These are phyloP conservation scores for Chrysemys picta DNA, from an alignment of 2,113 vertebrate genomes.

Conservation along the genomic window DNA sequence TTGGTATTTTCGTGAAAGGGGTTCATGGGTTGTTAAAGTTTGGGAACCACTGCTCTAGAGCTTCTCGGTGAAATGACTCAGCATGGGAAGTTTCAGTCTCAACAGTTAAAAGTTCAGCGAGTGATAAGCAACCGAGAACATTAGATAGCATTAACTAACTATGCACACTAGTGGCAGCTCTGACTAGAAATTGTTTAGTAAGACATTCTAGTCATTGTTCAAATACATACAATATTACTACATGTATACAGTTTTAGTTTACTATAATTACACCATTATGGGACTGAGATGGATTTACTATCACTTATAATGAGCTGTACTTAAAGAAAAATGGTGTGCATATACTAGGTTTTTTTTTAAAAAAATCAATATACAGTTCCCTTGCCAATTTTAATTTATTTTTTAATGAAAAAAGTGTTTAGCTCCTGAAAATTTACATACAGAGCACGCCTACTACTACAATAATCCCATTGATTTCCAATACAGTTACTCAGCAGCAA, in stretches of 20 bases:
- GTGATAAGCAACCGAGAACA: neutral
- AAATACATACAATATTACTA: neutral
- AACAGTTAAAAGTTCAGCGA: neutral
- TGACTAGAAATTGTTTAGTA: neutral
- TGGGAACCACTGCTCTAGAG: neutral
- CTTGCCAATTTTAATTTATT: neutral
- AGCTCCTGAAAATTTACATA: neutral
- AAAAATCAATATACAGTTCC: neutral
- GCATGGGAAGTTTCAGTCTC: neutral
- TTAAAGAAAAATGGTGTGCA: neutral
- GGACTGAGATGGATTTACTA: neutral
- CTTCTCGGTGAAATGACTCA: neutral
- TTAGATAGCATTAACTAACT: neutral
- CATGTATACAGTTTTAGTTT: neutral
- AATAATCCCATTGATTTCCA: neutral
- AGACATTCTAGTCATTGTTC: neutral
- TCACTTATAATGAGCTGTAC: neutral
- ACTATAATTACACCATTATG: neutral
- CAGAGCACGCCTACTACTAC: neutral
- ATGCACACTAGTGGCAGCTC: neutral
- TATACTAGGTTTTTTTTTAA: neutral
- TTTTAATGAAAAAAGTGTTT: neutral
- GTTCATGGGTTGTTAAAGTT: too few species aligned
- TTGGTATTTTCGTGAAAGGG: too few species aligned
- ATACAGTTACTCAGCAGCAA: neutral